Evolutionary conservation across 2,113 vertebrate genomes (phyloP).

Genomic region (Thermophis baileyi): DNA sequence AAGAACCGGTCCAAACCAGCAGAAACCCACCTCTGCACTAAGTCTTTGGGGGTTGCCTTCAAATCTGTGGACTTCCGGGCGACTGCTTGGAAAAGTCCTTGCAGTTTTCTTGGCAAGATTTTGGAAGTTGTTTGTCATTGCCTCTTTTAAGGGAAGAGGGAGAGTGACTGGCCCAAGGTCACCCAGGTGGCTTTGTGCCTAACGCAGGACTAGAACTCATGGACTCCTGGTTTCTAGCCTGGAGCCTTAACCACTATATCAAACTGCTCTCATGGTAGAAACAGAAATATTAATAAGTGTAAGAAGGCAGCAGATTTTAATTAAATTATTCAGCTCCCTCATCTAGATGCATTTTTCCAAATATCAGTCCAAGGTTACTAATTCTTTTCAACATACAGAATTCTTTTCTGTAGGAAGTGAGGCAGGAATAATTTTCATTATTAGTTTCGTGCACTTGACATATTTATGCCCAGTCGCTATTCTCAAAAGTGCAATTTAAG

Average conservation of each 20-base stretch:
- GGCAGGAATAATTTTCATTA: constrained; percentile 1
- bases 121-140: background rate
- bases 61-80: background rate
- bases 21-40: too few relatives aligned
- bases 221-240: background rate
- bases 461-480: background rate
- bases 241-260: background rate
- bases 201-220: background rate
- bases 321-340: background rate
- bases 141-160: background rate
- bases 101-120: background rate
- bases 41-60: background rate
- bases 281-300: background rate
- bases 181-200: background rate
- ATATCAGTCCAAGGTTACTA: background rate
- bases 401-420: background rate
- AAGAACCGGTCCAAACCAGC: too few relatives aligned
- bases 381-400: background rate
- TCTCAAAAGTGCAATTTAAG: background rate
- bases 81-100: background rate
- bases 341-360: background rate
- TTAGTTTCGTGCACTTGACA: background rate
- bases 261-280: background rate
- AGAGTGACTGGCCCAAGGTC: background rate
- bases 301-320: background rate